A percentile compares a stretch with the other conserved stretches of the same genome.
Conservation (phyloP, 2,113 vertebrate species). For the Physeter macrocephalus region DNA sequence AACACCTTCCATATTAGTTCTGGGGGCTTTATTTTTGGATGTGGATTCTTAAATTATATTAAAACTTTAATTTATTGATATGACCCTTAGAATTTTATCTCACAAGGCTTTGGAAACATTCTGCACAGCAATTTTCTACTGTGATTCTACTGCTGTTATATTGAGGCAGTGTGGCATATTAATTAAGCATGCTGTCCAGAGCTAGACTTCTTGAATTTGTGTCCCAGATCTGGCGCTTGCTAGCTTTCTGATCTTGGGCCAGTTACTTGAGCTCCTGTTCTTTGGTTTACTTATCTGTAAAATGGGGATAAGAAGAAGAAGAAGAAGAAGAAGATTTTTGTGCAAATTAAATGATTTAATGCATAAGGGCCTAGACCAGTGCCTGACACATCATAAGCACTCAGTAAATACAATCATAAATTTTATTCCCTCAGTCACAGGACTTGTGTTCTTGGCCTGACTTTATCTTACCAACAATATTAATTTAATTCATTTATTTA, state of each 20-base stretch:
- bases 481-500: neutral
- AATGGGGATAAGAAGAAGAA: neutral
- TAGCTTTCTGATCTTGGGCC: neutral
- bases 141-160: neutral
- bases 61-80: neutral
- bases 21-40: neutral
- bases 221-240: neutral
- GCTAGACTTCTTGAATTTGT: neutral
- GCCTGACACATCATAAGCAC: neutral
- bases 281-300: neutral
- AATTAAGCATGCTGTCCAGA: neutral
- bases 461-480: neutral
- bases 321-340: neutral
- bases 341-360: neutral
- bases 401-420: neutral
- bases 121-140: neutral
- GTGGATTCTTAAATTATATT: constrained; percentile 11
- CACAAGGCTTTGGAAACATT: neutral
- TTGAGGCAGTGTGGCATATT: neutral
- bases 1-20: neutral
- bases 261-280: neutral
- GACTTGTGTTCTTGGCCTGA: neutral
- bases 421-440: neutral
- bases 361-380: neutral
- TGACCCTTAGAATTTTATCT: neutral